Conservation (phyloP, 2,888 invertebrate genomes). For the Cepaea hortensis region DNA sequence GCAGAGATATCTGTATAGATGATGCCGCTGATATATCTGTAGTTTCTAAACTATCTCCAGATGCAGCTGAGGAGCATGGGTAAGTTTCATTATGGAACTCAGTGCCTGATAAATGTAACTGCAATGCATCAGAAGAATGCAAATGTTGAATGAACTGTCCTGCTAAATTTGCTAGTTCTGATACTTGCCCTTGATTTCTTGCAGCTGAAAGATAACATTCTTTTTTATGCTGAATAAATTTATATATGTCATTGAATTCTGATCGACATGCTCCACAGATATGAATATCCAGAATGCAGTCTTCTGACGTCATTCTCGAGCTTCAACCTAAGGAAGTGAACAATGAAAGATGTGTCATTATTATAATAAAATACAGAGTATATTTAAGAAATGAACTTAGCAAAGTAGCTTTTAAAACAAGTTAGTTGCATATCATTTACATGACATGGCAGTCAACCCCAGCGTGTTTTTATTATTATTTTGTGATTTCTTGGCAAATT, state of each 20-base stretch:
- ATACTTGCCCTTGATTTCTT: not conserved
- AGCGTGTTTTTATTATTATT: too few species aligned
- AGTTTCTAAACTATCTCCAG: not conserved
- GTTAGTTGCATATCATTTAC: too few species aligned
- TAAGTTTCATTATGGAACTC: conserved; percentile 3
- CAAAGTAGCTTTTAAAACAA: too few species aligned
- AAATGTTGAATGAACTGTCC: conserved; percentile 9
- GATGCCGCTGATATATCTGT: not conserved
- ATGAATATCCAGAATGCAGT: conserved; percentile 59
- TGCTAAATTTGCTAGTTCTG: not conserved
- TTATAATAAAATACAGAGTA: too few species aligned
- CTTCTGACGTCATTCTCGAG: conserved; percentile 22
- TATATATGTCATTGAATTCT: conserved; percentile 63
- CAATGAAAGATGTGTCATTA: too few species aligned
- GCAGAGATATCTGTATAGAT: conserved; percentile 3
- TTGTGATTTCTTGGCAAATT: too few species aligned
- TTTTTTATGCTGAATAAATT: conserved; percentile 67
- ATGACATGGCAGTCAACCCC: too few species aligned
- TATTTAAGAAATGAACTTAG: too few species aligned
- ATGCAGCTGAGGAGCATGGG: not conserved
- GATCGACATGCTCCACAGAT: conserved; percentile 69
- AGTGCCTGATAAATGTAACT: not conserved
- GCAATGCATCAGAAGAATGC: conserved; percentile 15
- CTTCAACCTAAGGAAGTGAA: not conserved
- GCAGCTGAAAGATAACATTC: conserved; percentile 53